These are phyloP conservation scores for Lycophotia porphyrea DNA, from an alignment of 2,888 invertebrate species.

Conservation along the genomic window DNA sequence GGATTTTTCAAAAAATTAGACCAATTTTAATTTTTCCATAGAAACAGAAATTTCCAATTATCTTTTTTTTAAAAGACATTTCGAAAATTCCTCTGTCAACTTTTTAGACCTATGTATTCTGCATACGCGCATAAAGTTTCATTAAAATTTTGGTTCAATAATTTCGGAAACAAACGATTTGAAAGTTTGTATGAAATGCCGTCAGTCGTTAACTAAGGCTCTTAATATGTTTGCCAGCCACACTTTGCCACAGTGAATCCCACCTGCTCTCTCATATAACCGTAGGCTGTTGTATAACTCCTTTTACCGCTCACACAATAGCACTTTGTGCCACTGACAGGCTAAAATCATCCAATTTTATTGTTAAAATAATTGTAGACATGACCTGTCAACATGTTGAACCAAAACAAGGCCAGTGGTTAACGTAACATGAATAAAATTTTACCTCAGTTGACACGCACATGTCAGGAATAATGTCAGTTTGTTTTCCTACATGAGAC, in stretches of 20 bases:
- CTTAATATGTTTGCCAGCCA: too few relatives aligned
- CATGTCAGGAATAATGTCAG: constrained; percentile 9
- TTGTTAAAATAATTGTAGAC: constrained; percentile 25
- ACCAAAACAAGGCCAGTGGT: constrained; percentile 17
- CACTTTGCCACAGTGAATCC: not conserved
- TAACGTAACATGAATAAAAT: constrained; percentile 31
- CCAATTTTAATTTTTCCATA: too few relatives aligned
- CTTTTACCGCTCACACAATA: constrained; percentile 9
- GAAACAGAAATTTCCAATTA: too few relatives aligned
- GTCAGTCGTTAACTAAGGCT: too few relatives aligned
- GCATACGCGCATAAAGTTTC: too few relatives aligned
- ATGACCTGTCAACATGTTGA: constrained; percentile 30
- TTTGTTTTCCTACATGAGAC: constrained; percentile 36
- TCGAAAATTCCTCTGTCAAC: too few relatives aligned
- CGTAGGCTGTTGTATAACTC: not conserved
- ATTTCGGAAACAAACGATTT: too few relatives aligned
- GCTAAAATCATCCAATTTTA: constrained; percentile 14
- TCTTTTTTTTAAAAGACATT: too few relatives aligned
- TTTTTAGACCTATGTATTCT: too few relatives aligned
- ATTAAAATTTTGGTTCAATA: too few relatives aligned
- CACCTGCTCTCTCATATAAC: not conserved
- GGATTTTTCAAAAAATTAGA: too few relatives aligned
- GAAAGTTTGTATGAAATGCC: too few relatives aligned
- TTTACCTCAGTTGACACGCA: constrained; percentile 20
- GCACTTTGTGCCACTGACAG: constrained; percentile 22